Percentiles rank a stretch among this genome's conserved stretches.
phyloP scores from a whole-genome alignment of 2,113 vertebrate species.

The Saccopteryx leptura region DNA sequence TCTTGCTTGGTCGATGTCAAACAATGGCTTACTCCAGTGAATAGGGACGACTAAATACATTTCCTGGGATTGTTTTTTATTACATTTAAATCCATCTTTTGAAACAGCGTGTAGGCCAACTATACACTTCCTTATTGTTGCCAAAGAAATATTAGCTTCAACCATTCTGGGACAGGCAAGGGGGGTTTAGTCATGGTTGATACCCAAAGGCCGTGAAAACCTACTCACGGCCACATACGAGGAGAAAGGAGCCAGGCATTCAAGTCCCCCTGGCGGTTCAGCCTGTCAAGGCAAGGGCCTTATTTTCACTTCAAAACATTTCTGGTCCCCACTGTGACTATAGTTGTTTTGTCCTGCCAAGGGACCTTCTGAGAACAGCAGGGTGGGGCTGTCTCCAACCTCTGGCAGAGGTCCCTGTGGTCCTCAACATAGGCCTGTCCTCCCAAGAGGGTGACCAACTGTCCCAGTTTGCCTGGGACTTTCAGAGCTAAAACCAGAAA shows the following conservation, averaged over 20 bases:
- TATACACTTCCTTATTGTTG: background rate
- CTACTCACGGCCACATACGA: background rate
- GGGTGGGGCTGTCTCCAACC: background rate
- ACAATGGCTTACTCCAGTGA: conserved; percentile 24
- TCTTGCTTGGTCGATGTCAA: background rate
- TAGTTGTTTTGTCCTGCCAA: background rate
- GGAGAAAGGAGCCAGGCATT: background rate
- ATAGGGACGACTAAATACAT: background rate
- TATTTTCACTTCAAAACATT: background rate
- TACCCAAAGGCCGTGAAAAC: background rate
- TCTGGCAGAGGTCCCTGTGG: background rate
- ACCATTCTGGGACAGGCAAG: background rate
- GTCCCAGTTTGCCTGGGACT: background rate
- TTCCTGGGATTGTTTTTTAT: background rate
- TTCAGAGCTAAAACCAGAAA: conserved; percentile 29
- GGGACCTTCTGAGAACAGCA: background rate
- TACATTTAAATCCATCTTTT: background rate
- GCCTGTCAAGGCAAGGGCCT: background rate
- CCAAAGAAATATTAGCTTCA: background rate
- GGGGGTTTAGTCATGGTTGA: background rate
- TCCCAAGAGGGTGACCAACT: background rate
- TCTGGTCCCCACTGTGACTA: background rate
- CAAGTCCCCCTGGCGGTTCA: background rate
- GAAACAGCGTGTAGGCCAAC: background rate
- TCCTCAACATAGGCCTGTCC: background rate